Conservation (phyloP, 2,113 vertebrate species). For the Polypterus senegalus region DNA sequence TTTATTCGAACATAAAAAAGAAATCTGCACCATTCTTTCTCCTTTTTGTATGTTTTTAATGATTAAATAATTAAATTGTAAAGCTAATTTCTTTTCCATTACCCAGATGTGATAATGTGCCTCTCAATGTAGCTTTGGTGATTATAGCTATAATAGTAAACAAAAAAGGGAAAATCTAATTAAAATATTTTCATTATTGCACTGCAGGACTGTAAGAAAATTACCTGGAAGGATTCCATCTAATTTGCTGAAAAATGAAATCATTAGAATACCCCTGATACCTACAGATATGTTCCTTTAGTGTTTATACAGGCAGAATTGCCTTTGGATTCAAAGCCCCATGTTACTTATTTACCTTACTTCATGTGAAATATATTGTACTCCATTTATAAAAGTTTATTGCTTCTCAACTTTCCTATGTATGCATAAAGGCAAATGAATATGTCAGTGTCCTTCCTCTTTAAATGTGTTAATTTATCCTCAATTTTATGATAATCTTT, state of each 20-base stretch:
- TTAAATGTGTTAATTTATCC: too few relatives aligned
- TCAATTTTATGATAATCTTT: too few relatives aligned
- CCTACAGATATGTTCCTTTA: background rate
- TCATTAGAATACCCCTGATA: constrained; percentile 7
- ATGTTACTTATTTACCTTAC: background rate
- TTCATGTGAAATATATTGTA: background rate
- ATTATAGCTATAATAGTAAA: background rate
- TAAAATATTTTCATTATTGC: constrained; percentile 14
- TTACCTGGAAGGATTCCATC: constrained; percentile 4
- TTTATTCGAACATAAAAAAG: too few relatives aligned
- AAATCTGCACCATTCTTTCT: too few relatives aligned
- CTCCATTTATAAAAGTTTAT: background rate
- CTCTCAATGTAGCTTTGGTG: background rate
- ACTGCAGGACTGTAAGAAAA: constrained; percentile 5
- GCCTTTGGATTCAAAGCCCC: background rate
- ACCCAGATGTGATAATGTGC: constrained; percentile 4
- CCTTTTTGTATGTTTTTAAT: background rate
- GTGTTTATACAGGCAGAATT: background rate
- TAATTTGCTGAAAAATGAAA: constrained; percentile 7
- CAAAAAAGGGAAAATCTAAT: constrained; percentile 10
- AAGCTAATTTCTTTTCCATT: constrained; percentile 11
- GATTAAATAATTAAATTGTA: constrained; percentile 10
- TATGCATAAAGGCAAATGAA: too few relatives aligned
- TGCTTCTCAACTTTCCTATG: background rate
- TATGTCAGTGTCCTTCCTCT: too few relatives aligned